Evolutionary conservation across 2,113 vertebrate genomes (phyloP), one percentile per base, ranked within the genome.

Genomic region (Pseudorasbora parva): DNA sequence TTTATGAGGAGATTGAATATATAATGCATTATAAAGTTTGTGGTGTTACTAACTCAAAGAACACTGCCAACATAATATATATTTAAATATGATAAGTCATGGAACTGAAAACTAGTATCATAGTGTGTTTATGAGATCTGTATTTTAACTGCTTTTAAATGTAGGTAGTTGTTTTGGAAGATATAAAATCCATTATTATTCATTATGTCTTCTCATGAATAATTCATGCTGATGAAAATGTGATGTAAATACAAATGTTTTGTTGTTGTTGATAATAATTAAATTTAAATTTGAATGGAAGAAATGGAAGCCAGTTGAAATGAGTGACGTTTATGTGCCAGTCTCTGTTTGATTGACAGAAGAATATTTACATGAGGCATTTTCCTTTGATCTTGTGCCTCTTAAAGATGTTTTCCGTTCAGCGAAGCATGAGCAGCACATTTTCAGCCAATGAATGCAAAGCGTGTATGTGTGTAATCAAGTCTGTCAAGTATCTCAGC

Each of bases 401-500:
- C 23, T 62, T 66, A 66, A 80, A 79, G 7, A 80, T 78, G 56
- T 60, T 78, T 60, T 60, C 57, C 14, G 23, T 78, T 43, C 78
- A 27, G 8, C 19, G 6, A 59, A 60, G 43, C 43, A 17, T 21
- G 43, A 47, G 60, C 57, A 47, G 19, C 78, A 80, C 43, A 8
- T 66, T 66, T 33, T 60, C 76, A 78, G 76, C 76, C 76, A 78
- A 78, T 78, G 76, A 60, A 45, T 66, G 43, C 15, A 47, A 47
- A 66, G 78, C 17, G 17, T 80, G 78, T 80, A 60, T 78, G 41
- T 80, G 78, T 80, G 60, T 80, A 66, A 80, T 64, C 78, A 66
- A 64, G 60, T 80, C 59, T 80, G 59, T 51, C 43, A 41, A 80
- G 78, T 66, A 27, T 66, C 78, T 64, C 76, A 60, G 33, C 76